Evolutionary conservation across 1,140 invertebrate genomes (phyloP), one percentile per base, ranked within the genome.

Genomic region (Pseudomyrmex concolor): DNA sequence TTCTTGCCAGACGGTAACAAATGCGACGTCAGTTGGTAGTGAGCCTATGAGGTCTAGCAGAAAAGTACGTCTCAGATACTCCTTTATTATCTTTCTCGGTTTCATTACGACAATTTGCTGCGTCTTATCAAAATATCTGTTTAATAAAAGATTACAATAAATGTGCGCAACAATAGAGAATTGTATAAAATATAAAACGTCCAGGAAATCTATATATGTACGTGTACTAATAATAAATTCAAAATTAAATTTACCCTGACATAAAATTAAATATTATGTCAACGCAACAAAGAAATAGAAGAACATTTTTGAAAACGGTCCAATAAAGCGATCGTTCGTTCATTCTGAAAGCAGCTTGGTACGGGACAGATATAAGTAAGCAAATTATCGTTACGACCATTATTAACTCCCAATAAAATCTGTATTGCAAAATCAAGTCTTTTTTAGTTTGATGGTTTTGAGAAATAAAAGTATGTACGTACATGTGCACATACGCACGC

Each of bases 251-350:
- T 92, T 85, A 92, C 93, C 93, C 93, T 1, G 93, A 94, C 8
- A 70, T 78, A n/a, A 90, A 90, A 80, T 93, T 94, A 48, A 94
- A n/a, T 10, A 92, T 0, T 71, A 94, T 86, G 72, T 94, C 93
- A 13, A 67, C 17, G 62, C 87, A 92, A 48, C 86, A 91, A 0
- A 92, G 43, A 0, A 84, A 13, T 9, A 93, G 45, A 0, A 92
- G 1, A 43, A 68, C 45, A 84, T 93, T 92, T 72, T 94, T 94
- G 0, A 86, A 15, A 64, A 86, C 15, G 0, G 74, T 84, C 92
- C 92, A 92, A 4, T 72, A 48, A 13, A 5, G 1, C 12, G 34
- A 76, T 19, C 72, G 51, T 22, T 66, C 3, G 17, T 15, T 51
- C 67, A 93, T 89, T 67, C 91, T 85, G 50, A 93, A 94, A 9